Percentiles rank a stretch among this genome's conserved stretches.
Conservation (phyloP, 2,888 invertebrate genomes). For the Timandra comae region DNA sequence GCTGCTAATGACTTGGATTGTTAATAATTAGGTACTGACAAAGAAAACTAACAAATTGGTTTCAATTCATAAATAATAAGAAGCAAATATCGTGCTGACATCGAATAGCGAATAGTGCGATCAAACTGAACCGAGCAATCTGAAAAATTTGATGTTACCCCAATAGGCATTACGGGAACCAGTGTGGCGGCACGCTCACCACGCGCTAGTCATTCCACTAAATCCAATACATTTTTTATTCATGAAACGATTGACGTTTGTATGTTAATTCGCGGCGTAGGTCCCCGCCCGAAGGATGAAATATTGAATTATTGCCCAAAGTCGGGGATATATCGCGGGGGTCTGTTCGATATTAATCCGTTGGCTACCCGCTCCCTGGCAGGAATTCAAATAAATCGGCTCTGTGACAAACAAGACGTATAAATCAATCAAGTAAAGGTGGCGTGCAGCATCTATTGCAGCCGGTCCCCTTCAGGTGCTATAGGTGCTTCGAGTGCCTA, state of each 20-base stretch:
- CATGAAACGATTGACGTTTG: slow-evolving; percentile 77
- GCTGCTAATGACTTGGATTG: no score
- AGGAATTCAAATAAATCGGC: slow-evolving; percentile 76
- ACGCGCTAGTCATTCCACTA: slow-evolving; percentile 69
- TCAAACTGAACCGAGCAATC: slow-evolving; percentile 45
- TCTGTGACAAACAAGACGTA: slow-evolving; percentile 76
- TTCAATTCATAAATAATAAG: slow-evolving; percentile 14
- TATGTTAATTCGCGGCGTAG: slow-evolving; percentile 73
- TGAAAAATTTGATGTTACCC: slow-evolving; percentile 58
- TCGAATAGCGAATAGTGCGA: slow-evolving; percentile 42
- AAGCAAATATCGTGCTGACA: slow-evolving; percentile 38
- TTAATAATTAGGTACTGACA: no score
- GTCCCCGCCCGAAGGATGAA: slow-evolving; percentile 69
- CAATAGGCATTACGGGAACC: slow-evolving; percentile 51
- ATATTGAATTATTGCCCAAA: slow-evolving; percentile 75
- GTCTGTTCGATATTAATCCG: slow-evolving; percentile 74
- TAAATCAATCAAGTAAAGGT: slow-evolving; percentile 76
- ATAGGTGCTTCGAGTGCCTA: slow-evolving; percentile 20
- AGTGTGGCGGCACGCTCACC: slow-evolving; percentile 47
- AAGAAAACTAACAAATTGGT: no score
- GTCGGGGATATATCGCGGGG: slow-evolving; percentile 69
- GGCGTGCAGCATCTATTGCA: slow-evolving; percentile 71
- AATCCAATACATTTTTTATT: slow-evolving; percentile 78
- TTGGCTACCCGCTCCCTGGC: slow-evolving; percentile 65
- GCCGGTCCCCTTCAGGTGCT: slow-evolving; percentile 35